Conservation (phyloP, 2,888 invertebrate species). For the Molorchus minor region DNA sequence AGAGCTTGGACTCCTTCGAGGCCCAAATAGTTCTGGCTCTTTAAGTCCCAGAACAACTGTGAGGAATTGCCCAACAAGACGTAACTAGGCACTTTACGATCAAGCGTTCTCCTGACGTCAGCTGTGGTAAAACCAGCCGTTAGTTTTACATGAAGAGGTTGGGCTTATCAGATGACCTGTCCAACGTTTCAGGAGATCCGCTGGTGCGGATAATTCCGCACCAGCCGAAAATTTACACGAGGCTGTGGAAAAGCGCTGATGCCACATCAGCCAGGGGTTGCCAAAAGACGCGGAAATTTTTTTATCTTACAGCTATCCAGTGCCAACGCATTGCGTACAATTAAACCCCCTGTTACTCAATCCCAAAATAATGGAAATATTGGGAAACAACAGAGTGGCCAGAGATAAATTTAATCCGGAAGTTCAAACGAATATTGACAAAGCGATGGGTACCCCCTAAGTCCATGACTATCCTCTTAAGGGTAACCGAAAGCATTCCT, state of each 20-base stretch:
- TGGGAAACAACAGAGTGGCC: not conserved
- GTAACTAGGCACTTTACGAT: no score
- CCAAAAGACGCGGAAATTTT: no score
- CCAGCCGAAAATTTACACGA: not conserved
- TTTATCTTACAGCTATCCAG: not conserved
- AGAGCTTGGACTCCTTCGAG: not conserved
- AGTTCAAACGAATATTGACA: not conserved
- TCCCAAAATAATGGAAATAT: not conserved
- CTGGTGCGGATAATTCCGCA: no score
- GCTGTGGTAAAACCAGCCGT: not conserved
- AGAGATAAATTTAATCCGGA: not conserved
- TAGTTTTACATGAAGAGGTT: not conserved
- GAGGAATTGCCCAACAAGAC: no score
- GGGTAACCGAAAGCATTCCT: no score
- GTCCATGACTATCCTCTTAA: no score
- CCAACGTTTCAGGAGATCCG: not conserved
- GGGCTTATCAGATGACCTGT: not conserved
- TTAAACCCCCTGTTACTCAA: not conserved
- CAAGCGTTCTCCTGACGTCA: not conserved
- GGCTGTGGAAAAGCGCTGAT: not conserved
- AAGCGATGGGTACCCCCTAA: no score
- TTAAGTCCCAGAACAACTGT: no score
- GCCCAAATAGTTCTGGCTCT: not conserved
- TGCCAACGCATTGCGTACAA: not conserved
- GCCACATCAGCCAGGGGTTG: no score